Conservation (phyloP, 92 coral and sea anemone species). For the Virgularia gustaviana region DNA sequence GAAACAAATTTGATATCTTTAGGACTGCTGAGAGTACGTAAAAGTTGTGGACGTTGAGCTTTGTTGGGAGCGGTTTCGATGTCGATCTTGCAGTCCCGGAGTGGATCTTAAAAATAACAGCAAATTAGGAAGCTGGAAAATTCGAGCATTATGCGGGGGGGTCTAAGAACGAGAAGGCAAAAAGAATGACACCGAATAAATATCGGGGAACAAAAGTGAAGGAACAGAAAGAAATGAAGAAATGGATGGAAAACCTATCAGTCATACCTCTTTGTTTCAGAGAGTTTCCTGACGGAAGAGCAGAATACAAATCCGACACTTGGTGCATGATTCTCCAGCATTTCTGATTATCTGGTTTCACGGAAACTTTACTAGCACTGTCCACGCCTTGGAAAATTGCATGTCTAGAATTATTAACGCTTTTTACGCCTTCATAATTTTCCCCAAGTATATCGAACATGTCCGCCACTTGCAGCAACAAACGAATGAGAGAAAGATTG, state of each 20-base stretch:
- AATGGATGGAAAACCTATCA: too few species aligned
- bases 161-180: neutral
- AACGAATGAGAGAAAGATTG: constrained; percentile 79
- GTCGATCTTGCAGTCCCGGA: constrained; percentile 78
- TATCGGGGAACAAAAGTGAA: too few species aligned
- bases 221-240: too few species aligned
- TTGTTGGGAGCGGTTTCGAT: constrained; percentile 62
- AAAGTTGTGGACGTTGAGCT: constrained; percentile 35
- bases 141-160: neutral
- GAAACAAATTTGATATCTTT: constrained; percentile 47
- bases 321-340: constrained; percentile 98
- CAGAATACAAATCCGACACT: constrained; percentile 84
- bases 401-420: neutral
- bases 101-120: constrained; percentile 39
- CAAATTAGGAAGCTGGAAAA: neutral
- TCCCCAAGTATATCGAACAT: constrained; percentile 73
- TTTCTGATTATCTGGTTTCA: constrained; percentile 43
- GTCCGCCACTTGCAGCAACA: constrained; percentile 73
- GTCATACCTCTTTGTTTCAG: too few species aligned
- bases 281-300: constrained; percentile 56
- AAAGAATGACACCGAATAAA: too few species aligned
- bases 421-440: constrained; percentile 35
- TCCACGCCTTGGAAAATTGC: constrained; percentile 10
- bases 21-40: constrained; percentile 48
- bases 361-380: neutral